Percentiles rank a stretch among this genome's conserved stretches.
phyloP scores from a whole-genome alignment of 2,113 vertebrate genomes.

The Pteropus alecto region DNA sequence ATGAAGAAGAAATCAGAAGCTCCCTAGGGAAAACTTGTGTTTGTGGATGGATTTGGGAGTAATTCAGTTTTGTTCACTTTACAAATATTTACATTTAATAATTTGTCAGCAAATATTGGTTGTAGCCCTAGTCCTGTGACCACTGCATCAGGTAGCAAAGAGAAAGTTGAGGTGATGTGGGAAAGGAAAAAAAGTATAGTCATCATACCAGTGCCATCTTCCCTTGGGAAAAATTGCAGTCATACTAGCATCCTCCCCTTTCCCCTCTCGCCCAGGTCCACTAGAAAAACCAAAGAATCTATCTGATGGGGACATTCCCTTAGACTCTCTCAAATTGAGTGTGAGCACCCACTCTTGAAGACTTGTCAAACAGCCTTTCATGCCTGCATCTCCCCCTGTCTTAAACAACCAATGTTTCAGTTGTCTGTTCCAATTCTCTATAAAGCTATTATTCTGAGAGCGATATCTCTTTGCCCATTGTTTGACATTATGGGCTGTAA shows the following conservation, averaged over 20 bases:
- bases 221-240: background rate
- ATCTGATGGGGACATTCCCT: background rate
- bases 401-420: background rate
- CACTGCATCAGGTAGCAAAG: background rate
- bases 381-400: background rate
- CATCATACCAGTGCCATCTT: background rate
- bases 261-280: background rate
- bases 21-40: background rate
- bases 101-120: conserved; percentile 3
- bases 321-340: background rate
- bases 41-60: background rate
- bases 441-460: background rate
- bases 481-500: background rate
- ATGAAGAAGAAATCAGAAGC: background rate
- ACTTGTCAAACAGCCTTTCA: background rate
- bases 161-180: background rate
- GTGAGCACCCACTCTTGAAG: background rate
- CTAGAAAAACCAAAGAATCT: background rate
- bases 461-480: background rate
- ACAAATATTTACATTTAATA: background rate
- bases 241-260: background rate
- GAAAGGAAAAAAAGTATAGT: background rate
- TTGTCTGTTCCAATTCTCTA: background rate
- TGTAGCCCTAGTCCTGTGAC: background rate
- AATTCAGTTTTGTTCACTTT: conserved; percentile 10